Evolutionary conservation across 92 coral and sea anemone species (phyloP).

Genomic region (Epizoanthus rinbou): DNA sequence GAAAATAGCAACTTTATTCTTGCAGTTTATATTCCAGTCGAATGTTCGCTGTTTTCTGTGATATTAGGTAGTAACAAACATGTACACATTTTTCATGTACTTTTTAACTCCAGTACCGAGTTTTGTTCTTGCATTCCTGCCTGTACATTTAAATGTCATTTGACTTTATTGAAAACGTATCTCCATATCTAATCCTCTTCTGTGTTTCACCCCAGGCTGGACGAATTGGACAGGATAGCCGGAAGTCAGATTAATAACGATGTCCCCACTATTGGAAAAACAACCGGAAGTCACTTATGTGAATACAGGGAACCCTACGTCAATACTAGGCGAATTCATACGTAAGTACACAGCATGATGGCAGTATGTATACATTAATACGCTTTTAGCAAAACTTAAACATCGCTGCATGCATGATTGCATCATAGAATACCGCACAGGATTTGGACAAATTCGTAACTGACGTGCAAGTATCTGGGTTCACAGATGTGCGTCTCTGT

Average conservation of each 20-base stretch:
- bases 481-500: background rate
- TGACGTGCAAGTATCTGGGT: background rate
- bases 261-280: background rate
- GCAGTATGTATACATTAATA: background rate
- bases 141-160: too few relatives aligned
- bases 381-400: too few relatives aligned
- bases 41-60: too few relatives aligned
- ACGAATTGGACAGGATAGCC: slow-evolving; percentile 25
- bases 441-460: background rate
- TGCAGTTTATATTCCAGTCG: too few relatives aligned
- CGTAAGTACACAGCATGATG: slow-evolving; percentile 17
- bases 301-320: slow-evolving; percentile 33
- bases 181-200: background rate
- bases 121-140: slow-evolving; percentile 2
- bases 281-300: slow-evolving; percentile 14
- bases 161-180: too few relatives aligned
- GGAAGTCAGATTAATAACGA: background rate
- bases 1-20: too few relatives aligned
- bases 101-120: background rate
- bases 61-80: too few relatives aligned
- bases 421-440: background rate
- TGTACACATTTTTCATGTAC: background rate
- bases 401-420: background rate
- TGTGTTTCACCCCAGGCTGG: slow-evolving; percentile 16
- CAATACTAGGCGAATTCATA: background rate